A percentile compares a stretch with the other conserved stretches of the same genome.
Evolutionary conservation across 2,797 vertebrate species (phyloP).

Genomic region (Anabacerthia variegaticeps): DNA sequence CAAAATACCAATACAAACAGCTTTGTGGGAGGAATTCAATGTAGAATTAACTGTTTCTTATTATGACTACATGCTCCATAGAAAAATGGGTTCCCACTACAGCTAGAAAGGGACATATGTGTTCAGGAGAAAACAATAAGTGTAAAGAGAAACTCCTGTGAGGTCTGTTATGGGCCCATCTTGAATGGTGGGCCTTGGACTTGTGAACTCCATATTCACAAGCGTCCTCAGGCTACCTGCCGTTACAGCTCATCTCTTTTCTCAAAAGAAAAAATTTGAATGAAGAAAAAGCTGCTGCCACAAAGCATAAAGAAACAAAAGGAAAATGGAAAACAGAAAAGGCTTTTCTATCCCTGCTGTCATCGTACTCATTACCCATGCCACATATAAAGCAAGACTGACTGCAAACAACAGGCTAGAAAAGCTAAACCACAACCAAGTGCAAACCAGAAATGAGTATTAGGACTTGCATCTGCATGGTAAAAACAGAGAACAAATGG

Average conservation of each 20-base stretch:
- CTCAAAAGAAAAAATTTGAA: background rate
- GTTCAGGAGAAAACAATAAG: background rate
- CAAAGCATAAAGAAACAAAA: constrained; percentile 15
- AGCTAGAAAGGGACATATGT: background rate
- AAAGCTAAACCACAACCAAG: constrained; percentile 46
- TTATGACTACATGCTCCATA: background rate
- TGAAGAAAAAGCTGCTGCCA: background rate
- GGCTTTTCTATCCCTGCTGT: background rate
- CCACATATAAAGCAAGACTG: background rate
- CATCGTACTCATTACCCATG: background rate
- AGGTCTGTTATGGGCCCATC: background rate
- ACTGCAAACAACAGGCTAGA: constrained; percentile 31
- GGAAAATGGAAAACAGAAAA: background rate
- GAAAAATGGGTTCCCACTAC: background rate
- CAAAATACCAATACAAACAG: background rate
- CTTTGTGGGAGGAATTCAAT: background rate
- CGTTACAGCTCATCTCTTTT: background rate
- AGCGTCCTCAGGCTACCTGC: background rate
- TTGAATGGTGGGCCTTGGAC: background rate
- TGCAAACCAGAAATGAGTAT: constrained; percentile 5
- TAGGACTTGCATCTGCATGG: background rate
- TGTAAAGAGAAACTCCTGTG: background rate
- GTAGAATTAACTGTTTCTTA: background rate
- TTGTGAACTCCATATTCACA: background rate
- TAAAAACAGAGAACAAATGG: constrained; percentile 28